These are phyloP conservation scores for Dermatemys mawii DNA, from an alignment of 2,113 vertebrate species.

Conservation along the genomic window DNA sequence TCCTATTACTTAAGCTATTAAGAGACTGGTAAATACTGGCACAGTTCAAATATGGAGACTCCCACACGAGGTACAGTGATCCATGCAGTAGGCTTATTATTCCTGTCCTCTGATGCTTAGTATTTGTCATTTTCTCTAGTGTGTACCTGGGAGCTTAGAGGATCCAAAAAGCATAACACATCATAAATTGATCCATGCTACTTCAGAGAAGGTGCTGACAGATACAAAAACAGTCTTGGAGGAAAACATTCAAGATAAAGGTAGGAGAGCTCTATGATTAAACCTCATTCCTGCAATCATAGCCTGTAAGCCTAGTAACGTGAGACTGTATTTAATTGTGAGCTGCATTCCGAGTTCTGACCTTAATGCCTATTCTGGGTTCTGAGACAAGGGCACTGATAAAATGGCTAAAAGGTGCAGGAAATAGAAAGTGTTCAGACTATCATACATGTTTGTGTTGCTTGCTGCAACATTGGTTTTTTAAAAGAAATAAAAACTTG, in stretches of 20 bases:
- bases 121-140: constrained; percentile 72
- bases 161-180: constrained; percentile 95
- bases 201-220: constrained; percentile 90
- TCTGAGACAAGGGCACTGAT: neutral
- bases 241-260: constrained; percentile 94
- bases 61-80: neutral
- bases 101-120: neutral
- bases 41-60: neutral
- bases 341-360: neutral
- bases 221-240: constrained; percentile 91
- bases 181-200: constrained; percentile 94
- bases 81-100: neutral
- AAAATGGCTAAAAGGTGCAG: neutral
- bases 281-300: neutral
- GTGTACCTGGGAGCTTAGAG: constrained; percentile 89
- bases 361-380: neutral
- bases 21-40: neutral
- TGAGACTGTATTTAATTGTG: neutral
- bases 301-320: neutral
- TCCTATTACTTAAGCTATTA: neutral
- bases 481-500: neutral
- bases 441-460: neutral
- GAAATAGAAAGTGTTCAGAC: neutral
- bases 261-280: constrained; percentile 53
- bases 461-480: neutral